phyloP scores from a whole-genome alignment of 2,113 vertebrate species.

The Ciconia maguari region DNA sequence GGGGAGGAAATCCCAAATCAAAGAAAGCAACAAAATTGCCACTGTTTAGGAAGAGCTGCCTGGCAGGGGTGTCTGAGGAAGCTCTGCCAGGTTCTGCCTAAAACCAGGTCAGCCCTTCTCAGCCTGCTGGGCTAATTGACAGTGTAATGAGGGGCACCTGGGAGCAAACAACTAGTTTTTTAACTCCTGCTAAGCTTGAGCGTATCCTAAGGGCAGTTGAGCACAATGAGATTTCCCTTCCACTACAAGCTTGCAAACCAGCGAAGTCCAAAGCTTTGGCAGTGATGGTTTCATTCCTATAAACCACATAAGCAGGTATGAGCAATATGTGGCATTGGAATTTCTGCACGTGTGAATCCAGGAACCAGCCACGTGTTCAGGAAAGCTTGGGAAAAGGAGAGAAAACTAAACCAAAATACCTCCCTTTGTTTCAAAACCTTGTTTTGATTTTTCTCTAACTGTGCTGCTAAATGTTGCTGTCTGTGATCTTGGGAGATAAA shows the following conservation, averaged over 20 bases:
- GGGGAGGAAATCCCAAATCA: rapidly evolving
- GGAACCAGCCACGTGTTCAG: rapidly evolving
- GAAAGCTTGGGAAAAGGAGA: neutral
- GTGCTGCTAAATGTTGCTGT: neutral
- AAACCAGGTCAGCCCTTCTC: neutral
- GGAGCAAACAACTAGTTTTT: neutral
- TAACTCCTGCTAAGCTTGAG: neutral
- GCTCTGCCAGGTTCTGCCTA: neutral
- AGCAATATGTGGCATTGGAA: rapidly evolving
- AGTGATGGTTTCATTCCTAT: neutral
- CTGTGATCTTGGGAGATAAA: neutral
- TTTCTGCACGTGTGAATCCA: neutral
- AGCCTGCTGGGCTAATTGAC: neutral
- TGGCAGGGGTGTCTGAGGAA: neutral
- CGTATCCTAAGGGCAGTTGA: neutral
- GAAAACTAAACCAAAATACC: neutral
- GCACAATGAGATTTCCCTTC: neutral
- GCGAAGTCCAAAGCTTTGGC: neutral
- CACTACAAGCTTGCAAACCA: neutral
- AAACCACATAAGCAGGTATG: too few species aligned
- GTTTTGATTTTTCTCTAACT: neutral
- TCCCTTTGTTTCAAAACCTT: neutral
- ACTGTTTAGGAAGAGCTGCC: neutral
- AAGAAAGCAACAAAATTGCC: neutral
- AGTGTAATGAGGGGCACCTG: neutral